phyloP scores from a whole-genome alignment of 1,140 invertebrate species.

The Holcopasites calliopsidis region DNA sequence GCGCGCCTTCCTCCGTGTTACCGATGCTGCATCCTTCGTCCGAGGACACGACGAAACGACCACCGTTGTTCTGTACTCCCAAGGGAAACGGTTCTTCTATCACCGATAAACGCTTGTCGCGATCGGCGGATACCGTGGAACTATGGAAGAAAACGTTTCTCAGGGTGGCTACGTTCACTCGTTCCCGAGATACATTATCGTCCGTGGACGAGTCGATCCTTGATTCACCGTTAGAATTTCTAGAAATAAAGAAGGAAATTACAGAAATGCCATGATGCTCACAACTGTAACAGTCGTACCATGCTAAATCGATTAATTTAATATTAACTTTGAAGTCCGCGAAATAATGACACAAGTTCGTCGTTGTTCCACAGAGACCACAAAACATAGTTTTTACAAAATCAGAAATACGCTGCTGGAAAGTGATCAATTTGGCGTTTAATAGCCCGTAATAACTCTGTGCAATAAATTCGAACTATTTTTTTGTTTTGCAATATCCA shows the following conservation, averaged over 20 bases:
- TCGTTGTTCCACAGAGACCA: too few relatives aligned
- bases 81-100: constrained; percentile 70
- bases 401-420: too few relatives aligned
- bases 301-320: too few relatives aligned
- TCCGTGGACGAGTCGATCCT: constrained; percentile 57
- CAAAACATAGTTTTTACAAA: not conserved
- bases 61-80: constrained; percentile 42
- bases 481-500: too few relatives aligned
- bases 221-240: constrained; percentile 62
- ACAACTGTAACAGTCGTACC: too few relatives aligned
- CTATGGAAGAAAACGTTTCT: constrained; percentile 75
- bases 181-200: constrained; percentile 64
- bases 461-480: too few relatives aligned
- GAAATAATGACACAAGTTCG: too few relatives aligned
- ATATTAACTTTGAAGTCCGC: too few relatives aligned
- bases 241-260: constrained; percentile 39
- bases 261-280: not conserved
- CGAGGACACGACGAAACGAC: constrained; percentile 22
- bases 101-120: constrained; percentile 73
- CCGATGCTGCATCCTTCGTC: constrained; percentile 33
- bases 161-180: constrained; percentile 69
- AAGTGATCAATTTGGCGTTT: too few relatives aligned
- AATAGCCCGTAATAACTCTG: too few relatives aligned
- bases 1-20: constrained; percentile 49
- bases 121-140: constrained; percentile 62